phyloP scores from a whole-genome alignment of 2,888 invertebrate species.

The Drosophila colorata region DNA sequence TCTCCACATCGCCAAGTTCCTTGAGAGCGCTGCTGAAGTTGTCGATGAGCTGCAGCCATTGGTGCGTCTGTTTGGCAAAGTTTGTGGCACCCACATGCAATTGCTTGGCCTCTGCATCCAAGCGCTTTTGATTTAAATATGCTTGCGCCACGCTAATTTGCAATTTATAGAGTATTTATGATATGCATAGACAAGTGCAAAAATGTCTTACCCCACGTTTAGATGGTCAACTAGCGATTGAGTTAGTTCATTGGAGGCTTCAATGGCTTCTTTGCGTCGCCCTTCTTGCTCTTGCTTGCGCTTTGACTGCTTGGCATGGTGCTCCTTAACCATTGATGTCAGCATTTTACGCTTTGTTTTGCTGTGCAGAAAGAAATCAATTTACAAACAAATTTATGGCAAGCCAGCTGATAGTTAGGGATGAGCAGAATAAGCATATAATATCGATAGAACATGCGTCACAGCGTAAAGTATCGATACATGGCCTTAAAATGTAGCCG shows the following conservation, averaged over 20 bases:
- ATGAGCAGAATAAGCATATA: slow-evolving; percentile 5
- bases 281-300: slow-evolving; percentile 96
- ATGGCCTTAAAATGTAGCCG: slow-evolving; percentile 1
- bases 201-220: slow-evolving; percentile 93
- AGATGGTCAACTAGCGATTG: slow-evolving; percentile 98
- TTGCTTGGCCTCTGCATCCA: slow-evolving; percentile 98
- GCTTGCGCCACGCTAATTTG: slow-evolving; percentile 94
- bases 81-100: slow-evolving; percentile 96
- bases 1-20: slow-evolving; percentile 99
- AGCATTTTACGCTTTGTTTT: slow-evolving; percentile 87
- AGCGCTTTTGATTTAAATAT: slow-evolving; percentile 98
- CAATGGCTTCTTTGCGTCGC: slow-evolving; percentile 96
- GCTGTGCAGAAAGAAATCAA: not conserved
- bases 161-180: not conserved
- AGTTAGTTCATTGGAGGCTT: slow-evolving; percentile 96
- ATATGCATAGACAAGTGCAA: not conserved
- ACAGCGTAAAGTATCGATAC: slow-evolving; percentile 10
- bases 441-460: slow-evolving; percentile 27
- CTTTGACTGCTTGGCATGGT: slow-evolving; percentile 91
- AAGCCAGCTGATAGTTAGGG: slow-evolving; percentile 27
- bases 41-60: slow-evolving; percentile 97
- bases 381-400: slow-evolving; percentile 87
- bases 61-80: slow-evolving; percentile 98
- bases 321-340: slow-evolving; percentile 94
- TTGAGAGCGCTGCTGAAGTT: slow-evolving; percentile 94